These are phyloP conservation scores for Bombyx mori DNA, from an alignment of 1,140 invertebrate genomes.

Conservation along the genomic window ASM3026992v2 NC_085119.1:13437001-13437500, in stretches of 20 bases:
- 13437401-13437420: slow-evolving; percentile 14
- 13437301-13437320: neutral
- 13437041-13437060: too few species aligned
- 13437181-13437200: too few species aligned
- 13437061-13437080: too few species aligned
- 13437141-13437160: too few species aligned
- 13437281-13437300: slow-evolving; percentile 8
- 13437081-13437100: too few species aligned
- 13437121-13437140: too few species aligned
- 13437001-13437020: too few species aligned
- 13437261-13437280: slow-evolving; percentile 21
- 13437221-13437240: neutral
- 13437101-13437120: too few species aligned
- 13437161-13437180: too few species aligned
- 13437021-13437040: too few species aligned
- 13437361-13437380: slow-evolving; percentile 2
- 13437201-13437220: too few species aligned
- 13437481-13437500: too few species aligned
- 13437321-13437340: slow-evolving; percentile 10
- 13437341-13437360: slow-evolving; percentile 12
- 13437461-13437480: slow-evolving; percentile 22
- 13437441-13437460: slow-evolving; percentile 6
- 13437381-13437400: slow-evolving; percentile 6
- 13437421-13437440: neutral
- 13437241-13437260: slow-evolving; percentile 9